Evolutionary conservation across 1,140 invertebrate genomes (phyloP).

Genomic region (Ips typographus): DNA sequence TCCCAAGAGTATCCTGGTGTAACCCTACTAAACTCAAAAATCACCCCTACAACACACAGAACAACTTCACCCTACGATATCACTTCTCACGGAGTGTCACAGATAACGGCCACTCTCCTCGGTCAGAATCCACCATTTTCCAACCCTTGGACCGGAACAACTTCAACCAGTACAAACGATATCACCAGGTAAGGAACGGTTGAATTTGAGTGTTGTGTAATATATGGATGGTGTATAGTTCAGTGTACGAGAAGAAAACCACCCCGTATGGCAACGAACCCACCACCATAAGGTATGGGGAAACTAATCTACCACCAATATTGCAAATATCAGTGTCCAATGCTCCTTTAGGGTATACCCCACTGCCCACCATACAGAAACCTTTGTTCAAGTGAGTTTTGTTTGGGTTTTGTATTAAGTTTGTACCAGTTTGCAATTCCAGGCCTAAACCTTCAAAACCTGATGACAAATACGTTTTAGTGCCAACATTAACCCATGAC

Average conservation of each 20-base stretch:
- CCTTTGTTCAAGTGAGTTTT: slow-evolving; percentile 41
- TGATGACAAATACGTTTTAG: slow-evolving; percentile 53
- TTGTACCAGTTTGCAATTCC: too few relatives aligned
- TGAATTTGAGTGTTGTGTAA: too few relatives aligned
- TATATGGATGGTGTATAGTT: too few relatives aligned
- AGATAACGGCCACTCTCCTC: slow-evolving; percentile 57
- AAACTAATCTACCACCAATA: slow-evolving; percentile 38
- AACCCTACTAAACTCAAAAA: slow-evolving; percentile 30
- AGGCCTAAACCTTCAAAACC: slow-evolving; percentile 47
- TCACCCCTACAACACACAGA: slow-evolving; percentile 20
- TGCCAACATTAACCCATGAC: slow-evolving; percentile 57
- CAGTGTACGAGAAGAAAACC: slow-evolving; percentile 35
- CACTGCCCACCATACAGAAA: slow-evolving; percentile 38
- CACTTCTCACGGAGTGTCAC: slow-evolving; percentile 52
- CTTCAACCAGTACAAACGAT: too few relatives aligned
- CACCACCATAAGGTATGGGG: slow-evolving; percentile 40
- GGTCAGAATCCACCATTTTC: slow-evolving; percentile 37
- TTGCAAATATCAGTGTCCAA: slow-evolving; percentile 48
- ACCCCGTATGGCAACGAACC: slow-evolving; percentile 39
- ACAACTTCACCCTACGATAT: slow-evolving; percentile 41
- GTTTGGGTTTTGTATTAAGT: not conserved
- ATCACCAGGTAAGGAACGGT: slow-evolving; percentile 43
- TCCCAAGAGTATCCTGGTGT: slow-evolving; percentile 48
- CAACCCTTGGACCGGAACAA: too few relatives aligned
- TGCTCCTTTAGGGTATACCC: slow-evolving; percentile 44